These are phyloP conservation scores for Zeugodacus cucurbitae DNA, from an alignment of 1,140 invertebrate species.

Conservation along the genomic window DNA sequence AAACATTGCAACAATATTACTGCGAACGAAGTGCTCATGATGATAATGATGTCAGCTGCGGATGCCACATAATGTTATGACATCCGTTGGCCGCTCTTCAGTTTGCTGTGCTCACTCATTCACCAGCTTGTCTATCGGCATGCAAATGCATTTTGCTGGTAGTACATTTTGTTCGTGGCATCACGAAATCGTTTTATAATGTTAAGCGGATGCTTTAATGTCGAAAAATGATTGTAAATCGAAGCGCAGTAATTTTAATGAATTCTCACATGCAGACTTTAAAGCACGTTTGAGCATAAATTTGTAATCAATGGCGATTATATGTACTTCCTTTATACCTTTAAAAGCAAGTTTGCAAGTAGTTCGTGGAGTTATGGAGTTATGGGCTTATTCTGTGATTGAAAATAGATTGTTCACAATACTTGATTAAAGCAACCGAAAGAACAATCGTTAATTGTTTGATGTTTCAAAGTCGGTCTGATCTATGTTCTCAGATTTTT, in stretches of 20 bases:
- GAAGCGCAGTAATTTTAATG: neutral
- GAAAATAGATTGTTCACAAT: no score
- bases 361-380: no score
- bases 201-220: conserved; percentile 12
- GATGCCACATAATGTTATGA: conserved; percentile 27
- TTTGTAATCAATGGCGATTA: neutral
- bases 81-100: neutral
- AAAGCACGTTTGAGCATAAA: neutral
- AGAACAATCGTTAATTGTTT: no score
- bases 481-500: no score
- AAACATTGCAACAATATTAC: neutral
- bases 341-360: no score
- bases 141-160: neutral
- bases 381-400: no score
- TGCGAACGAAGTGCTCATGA: neutral
- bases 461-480: no score
- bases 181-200: conserved; percentile 8
- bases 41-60: neutral
- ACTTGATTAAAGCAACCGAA: no score
- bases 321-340: neutral
- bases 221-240: neutral
- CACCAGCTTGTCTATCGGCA: neutral
- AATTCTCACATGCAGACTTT: neutral
- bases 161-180: conserved; percentile 12
- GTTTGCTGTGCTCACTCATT: neutral